phyloP scores from a whole-genome alignment of 2,888 invertebrate genomes.

The Altica lythri region DNA sequence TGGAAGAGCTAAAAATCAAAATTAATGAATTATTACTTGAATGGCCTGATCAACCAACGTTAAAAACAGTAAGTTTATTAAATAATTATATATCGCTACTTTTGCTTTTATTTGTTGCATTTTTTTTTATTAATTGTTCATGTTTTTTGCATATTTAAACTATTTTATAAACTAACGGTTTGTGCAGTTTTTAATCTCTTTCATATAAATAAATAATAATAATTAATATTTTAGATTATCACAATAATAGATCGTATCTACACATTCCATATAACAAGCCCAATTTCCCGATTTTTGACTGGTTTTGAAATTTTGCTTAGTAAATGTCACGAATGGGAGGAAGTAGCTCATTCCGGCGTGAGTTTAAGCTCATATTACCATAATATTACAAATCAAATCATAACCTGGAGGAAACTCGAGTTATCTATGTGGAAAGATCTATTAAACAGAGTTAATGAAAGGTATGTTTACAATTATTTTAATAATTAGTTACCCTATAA shows the following conservation, averaged over 20 bases:
- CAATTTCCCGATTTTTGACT: constrained; percentile 85
- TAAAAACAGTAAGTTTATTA: constrained; percentile 78
- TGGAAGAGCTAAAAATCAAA: constrained; percentile 67
- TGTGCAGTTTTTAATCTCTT: too few species aligned
- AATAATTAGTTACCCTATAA: too few species aligned
- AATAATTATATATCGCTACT: too few species aligned
- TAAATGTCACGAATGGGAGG: constrained; percentile 90
- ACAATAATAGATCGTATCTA: constrained; percentile 68
- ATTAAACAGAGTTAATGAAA: constrained; percentile 69
- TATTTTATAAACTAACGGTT: too few species aligned
- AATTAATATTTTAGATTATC: too few species aligned
- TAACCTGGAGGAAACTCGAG: constrained; percentile 90
- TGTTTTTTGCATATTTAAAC: too few species aligned
- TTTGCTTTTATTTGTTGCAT: too few species aligned
- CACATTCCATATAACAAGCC: constrained; percentile 76
- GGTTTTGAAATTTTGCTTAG: constrained; percentile 88
- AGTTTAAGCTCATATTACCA: constrained; percentile 76
- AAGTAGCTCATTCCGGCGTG: constrained; percentile 84
- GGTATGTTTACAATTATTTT: constrained; percentile 55
- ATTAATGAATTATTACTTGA: constrained; percentile 70
- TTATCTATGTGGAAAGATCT: constrained; percentile 86
- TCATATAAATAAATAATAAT: too few species aligned
- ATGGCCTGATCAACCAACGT: constrained; percentile 90
- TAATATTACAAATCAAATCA: constrained; percentile 78
- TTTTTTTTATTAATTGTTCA: too few species aligned